phyloP scores from a whole-genome alignment of 2,797 vertebrate genomes.

The Macropus fuliginosus region DNA sequence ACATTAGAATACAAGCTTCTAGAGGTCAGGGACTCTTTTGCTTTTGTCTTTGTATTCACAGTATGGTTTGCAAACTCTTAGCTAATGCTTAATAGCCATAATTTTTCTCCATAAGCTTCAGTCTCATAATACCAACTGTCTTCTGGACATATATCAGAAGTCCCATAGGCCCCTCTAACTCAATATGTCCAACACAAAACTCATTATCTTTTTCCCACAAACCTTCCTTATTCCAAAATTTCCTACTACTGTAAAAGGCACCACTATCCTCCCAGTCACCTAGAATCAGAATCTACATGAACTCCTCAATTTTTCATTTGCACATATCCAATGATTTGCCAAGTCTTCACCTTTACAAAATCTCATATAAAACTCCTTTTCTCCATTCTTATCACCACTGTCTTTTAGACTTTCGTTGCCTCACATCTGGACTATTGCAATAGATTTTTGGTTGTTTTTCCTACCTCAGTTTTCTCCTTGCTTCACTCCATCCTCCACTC shows the following conservation, averaged over 20 bases:
- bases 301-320: background rate
- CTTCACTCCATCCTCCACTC: background rate
- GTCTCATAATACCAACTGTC: background rate
- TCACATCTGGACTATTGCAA: background rate
- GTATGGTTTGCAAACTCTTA: background rate
- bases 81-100: background rate
- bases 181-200: background rate
- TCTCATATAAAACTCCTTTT: background rate
- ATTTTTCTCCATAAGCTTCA: background rate
- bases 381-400: background rate
- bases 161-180: background rate
- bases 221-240: background rate
- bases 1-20: background rate
- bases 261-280: background rate
- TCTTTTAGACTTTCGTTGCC: background rate
- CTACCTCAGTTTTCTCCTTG: background rate
- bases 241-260: background rate
- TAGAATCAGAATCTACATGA: background rate
- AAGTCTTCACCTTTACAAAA: background rate
- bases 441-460: background rate
- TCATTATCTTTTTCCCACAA: background rate
- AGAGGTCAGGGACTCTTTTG: background rate
- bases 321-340: background rate
- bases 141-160: background rate
- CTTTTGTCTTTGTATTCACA: background rate